Conservation (phyloP, 2,113 vertebrate species). For the Varanus salvator region DNA sequence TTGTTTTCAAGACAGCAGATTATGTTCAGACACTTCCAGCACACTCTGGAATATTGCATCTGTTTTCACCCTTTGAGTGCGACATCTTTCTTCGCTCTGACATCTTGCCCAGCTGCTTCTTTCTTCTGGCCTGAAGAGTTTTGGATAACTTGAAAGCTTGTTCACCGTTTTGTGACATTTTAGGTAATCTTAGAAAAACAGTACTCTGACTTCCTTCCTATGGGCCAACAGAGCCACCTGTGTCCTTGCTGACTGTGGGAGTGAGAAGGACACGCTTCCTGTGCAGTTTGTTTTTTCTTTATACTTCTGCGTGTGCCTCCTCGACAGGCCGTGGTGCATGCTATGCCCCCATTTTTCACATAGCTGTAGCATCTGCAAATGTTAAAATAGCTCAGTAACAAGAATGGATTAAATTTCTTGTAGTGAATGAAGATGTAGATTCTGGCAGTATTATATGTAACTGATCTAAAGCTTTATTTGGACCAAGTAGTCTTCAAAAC, state of each 20-base stretch:
- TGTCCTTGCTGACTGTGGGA: background rate
- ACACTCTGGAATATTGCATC: background rate
- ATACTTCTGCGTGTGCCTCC: background rate
- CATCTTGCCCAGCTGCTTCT: background rate
- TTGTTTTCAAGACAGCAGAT: background rate
- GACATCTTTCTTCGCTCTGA: background rate
- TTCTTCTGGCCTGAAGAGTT: background rate
- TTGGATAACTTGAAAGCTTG: background rate
- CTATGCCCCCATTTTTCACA: conserved; percentile 12
- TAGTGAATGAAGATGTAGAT: conserved; percentile 26
- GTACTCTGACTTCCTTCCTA: background rate
- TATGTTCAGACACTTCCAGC: background rate
- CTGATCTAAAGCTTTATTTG: conserved; percentile 51
- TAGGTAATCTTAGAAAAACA: background rate
- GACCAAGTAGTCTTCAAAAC: conserved; percentile 52
- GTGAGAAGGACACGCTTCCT: no score
- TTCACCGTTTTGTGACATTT: background rate
- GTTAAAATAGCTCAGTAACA: conserved; percentile 35
- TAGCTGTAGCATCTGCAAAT: conserved; percentile 28
- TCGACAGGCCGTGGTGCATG: background rate
- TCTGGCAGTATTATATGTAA: background rate
- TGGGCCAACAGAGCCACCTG: no score
- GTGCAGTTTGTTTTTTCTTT: background rate
- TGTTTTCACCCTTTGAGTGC: background rate
- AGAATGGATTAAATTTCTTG: conserved; percentile 9